A percentile compares a stretch with the other conserved stretches of the same genome.
These are phyloP conservation scores for Syngnathoides biaculeatus DNA, from an alignment of 2,113 vertebrate genomes.

Conservation along the genomic window DNA sequence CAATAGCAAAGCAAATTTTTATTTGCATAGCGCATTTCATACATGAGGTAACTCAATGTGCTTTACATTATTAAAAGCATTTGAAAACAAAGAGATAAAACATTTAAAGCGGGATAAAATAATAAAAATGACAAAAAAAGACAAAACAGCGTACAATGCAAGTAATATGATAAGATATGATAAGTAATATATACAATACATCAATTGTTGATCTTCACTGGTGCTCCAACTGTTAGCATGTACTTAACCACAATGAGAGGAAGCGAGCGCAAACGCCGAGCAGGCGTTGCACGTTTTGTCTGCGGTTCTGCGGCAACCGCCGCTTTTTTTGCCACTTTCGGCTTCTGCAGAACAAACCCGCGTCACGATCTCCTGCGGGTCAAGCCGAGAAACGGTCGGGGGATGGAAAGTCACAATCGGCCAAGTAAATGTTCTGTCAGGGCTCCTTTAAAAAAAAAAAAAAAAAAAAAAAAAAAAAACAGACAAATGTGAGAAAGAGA, in stretches of 20 bases:
- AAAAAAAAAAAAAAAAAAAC: not conserved
- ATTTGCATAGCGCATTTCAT: too few relatives aligned
- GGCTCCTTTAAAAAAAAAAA: not conserved
- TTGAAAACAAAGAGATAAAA: too few relatives aligned
- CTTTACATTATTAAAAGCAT: too few relatives aligned
- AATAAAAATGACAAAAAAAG: too few relatives aligned
- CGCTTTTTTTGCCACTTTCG: constrained; percentile 33
- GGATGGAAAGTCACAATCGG: not conserved
- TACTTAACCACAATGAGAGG: not conserved
- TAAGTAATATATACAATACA: too few relatives aligned
- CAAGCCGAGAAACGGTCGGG: not conserved
- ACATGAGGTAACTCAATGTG: too few relatives aligned
- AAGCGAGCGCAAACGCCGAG: not conserved
- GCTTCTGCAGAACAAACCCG: not conserved
- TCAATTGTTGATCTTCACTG: not conserved
- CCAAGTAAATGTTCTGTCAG: not conserved
- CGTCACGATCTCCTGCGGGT: not conserved
- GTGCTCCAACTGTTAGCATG: not conserved
- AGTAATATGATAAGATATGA: too few relatives aligned
- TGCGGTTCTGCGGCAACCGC: not conserved
- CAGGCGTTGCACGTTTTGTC: not conserved
- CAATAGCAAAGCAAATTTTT: too few relatives aligned
- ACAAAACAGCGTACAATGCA: too few relatives aligned
- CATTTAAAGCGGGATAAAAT: too few relatives aligned
- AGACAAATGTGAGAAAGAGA: constrained; percentile 2